Conservation (phyloP, 2,888 invertebrate genomes). For the Eupeodes luniger region DNA sequence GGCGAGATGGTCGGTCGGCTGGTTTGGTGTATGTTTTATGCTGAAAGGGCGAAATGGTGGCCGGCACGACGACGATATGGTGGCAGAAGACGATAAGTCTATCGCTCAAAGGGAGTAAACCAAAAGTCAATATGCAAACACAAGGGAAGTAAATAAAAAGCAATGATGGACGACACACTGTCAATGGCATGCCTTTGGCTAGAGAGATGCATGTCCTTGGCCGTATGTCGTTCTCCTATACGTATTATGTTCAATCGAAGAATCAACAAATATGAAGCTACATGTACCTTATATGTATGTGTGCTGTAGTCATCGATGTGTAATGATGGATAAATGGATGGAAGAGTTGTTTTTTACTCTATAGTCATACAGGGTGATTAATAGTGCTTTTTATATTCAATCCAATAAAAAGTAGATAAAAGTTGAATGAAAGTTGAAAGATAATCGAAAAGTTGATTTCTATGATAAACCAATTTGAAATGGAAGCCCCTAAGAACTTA, state of each 20-base stretch:
- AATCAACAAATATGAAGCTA: constrained; percentile 7
- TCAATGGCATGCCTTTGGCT: constrained; percentile 50
- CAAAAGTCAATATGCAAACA: constrained; percentile 45
- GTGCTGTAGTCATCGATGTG: neutral
- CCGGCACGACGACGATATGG: neutral
- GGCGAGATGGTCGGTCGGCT: neutral
- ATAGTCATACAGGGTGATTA: constrained; percentile 31
- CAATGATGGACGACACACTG: constrained; percentile 61
- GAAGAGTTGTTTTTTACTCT: neutral
- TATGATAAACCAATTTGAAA: no score
- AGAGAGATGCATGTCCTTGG: constrained; percentile 53
- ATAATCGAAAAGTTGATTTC: no score
- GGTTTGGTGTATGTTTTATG: neutral
- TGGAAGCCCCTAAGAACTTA: no score
- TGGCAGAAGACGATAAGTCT: neutral
- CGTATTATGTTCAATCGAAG: constrained; percentile 24
- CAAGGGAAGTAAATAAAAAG: constrained; percentile 63
- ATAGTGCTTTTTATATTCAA: neutral
- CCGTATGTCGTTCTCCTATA: constrained; percentile 44
- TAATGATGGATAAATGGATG: neutral
- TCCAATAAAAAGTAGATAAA: neutral
- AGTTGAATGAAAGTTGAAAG: no score
- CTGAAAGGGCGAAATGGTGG: neutral
- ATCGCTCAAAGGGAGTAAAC: constrained; percentile 4
- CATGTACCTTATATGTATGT: neutral